Evolutionary conservation across 2,113 vertebrate genomes (phyloP), one percentile per base, ranked within the genome.

Genomic region (Motacilla alba): DNA sequence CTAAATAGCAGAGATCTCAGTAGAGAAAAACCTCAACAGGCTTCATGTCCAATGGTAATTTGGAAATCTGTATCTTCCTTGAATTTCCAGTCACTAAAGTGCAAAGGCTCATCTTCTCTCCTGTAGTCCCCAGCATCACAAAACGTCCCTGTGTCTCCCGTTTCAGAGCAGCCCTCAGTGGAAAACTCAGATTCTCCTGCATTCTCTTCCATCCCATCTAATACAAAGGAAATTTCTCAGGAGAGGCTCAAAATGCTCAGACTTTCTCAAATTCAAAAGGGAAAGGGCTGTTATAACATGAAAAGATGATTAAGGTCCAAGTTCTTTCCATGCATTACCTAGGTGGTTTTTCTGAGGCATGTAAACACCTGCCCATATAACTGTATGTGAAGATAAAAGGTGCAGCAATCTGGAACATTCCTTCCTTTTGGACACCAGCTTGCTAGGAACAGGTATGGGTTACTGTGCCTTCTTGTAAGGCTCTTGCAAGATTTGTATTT

Each of bases 301-400:
- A 96, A 96, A 82, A 94, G 81, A 87, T 85, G 58, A 95, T 75
- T 93, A 95, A 87, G 83, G 94, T 93, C 70, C 81, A 92, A 94
- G 76, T 95, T 93, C 60, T 86, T 92, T 49, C 83, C 43, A 72
- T 83, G 64, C 63, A 91, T 80, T 88, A 72, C 82, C 82, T 80
- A 87, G 52, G 90, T 91, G 85, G 39, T 82, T 94, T 89, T 89
- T 94, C 31, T 88, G 88, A 90, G 88, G 79, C 93, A 83, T 89
- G 94, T 95, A 52, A 93, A 95, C 89, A 95, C 93, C 93, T 96
- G 95, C 85, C 93, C 74, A 39, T 94, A 16, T 89, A 94, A 84
- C 89, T 67, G 44, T 78, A 52, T 39, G 28, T 17, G 33, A 93
- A 96, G 90, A 97, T 91, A 90, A 95, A 95, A 93, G 85, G 19